Evolutionary conservation across 2,797 vertebrate genomes (phyloP).

Genomic region (Fistularia tabacaria): DNA sequence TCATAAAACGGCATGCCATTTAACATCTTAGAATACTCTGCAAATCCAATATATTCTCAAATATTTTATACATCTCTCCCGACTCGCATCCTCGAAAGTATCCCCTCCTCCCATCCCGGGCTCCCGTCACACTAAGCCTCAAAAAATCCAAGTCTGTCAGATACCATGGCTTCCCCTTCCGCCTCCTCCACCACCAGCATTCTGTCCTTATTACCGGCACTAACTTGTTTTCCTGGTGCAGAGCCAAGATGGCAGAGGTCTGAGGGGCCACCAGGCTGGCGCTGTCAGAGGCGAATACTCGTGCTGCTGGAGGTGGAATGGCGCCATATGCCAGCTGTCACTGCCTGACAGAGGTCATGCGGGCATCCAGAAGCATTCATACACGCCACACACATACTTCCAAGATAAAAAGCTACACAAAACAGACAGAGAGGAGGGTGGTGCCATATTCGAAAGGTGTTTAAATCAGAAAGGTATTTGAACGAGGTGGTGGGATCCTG

Average conservation of each 20-base stretch:
- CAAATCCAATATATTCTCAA: conserved; percentile 16
- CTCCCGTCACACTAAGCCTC: conserved; percentile 1
- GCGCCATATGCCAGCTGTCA: conserved; percentile 62
- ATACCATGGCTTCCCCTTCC: conserved; percentile 26
- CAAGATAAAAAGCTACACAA: not conserved
- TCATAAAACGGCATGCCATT: conserved; percentile 18
- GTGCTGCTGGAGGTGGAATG: conserved; percentile 42
- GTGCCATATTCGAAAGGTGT: not conserved
- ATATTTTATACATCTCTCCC: conserved; percentile 7
- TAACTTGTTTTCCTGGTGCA: conserved; percentile 54
- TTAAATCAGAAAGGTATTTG: not conserved
- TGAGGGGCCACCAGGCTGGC: conserved; percentile 46
- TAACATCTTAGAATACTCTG: conserved; percentile 18
- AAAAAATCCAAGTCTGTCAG: conserved; percentile 31
- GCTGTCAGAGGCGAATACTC: conserved; percentile 40
- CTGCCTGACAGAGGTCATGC: conserved; percentile 44
- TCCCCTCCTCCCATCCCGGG: conserved; percentile 17
- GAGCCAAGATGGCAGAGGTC: conserved; percentile 52
- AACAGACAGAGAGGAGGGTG: not conserved
- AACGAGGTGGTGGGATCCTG: not conserved
- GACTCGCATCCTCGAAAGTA: conserved; percentile 5
- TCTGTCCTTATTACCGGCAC: conserved; percentile 55
- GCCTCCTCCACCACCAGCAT: conserved; percentile 14
- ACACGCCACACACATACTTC: conserved; percentile 3
- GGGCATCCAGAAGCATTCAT: conserved; percentile 20